Evolutionary conservation across 1,140 invertebrate genomes (phyloP).

Genomic region (Asobara japonica): DNA sequence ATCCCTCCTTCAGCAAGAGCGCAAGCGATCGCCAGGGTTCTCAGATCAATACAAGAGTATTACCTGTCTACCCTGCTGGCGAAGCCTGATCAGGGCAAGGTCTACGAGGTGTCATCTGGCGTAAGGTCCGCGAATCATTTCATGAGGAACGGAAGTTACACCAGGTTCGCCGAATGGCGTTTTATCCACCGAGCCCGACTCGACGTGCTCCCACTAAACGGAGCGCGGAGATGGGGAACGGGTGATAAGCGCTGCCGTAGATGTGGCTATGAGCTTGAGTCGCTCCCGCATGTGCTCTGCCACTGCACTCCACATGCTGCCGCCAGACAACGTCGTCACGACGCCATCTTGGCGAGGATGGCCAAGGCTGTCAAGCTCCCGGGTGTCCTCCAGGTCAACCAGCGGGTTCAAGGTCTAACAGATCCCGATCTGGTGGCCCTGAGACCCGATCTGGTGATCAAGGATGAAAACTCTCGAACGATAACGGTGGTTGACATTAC

Average conservation of each 20-base stretch:
- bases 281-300: conserved; percentile 50
- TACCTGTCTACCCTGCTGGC: conserved; percentile 16
- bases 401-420: conserved; percentile 22
- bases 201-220: conserved; percentile 52
- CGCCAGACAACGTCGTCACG: conserved; percentile 25
- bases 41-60: conserved; percentile 11
- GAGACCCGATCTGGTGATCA: conserved; percentile 51
- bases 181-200: conserved; percentile 56
- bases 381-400: conserved; percentile 19
- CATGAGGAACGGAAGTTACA: conserved; percentile 41
- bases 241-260: conserved; percentile 44
- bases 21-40: conserved; percentile 22
- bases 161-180: conserved; percentile 55
- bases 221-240: conserved; percentile 1
- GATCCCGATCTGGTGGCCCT: conserved; percentile 31
- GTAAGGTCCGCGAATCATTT: conserved; percentile 43
- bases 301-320: conserved; percentile 44
- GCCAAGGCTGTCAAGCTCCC: conserved; percentile 12
- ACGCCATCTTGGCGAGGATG: conserved; percentile 29
- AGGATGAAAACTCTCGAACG: conserved; percentile 34
- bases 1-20: conserved; percentile 19
- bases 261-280: conserved; percentile 41
- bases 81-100: conserved; percentile 44
- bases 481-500: conserved; percentile 51
- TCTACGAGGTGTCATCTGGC: conserved; percentile 17